Conservation (phyloP, 2,113 vertebrate genomes). For the Thymallus thymallus region DNA sequence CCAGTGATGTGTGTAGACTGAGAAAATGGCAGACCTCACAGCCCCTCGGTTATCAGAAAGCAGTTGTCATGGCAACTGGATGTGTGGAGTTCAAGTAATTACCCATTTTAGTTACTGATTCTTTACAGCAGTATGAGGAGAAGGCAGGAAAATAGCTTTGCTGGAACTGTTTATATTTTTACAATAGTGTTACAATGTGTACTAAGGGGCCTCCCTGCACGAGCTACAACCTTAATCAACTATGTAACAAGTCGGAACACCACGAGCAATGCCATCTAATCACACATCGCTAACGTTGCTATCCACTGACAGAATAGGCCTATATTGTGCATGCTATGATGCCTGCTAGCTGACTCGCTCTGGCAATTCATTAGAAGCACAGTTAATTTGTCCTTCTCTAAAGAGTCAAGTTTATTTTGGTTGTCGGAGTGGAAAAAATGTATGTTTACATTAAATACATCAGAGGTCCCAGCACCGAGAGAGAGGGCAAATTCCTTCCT, state of each 20-base stretch:
- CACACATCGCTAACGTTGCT: not conserved
- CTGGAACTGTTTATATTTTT: not conserved
- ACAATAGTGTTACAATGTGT: not conserved
- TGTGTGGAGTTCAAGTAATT: conserved; percentile 2
- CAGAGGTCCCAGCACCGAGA: not conserved
- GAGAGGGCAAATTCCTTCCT: not conserved
- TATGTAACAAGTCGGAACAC: not conserved
- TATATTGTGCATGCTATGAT: not conserved
- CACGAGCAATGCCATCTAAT: not conserved
- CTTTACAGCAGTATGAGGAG: not conserved
- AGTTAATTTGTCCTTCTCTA: not conserved
- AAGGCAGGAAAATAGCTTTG: no score
- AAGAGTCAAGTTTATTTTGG: conserved; percentile 14
- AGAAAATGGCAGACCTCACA: not conserved
- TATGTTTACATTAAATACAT: conserved; percentile 19
- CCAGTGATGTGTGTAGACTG: conserved; percentile 8
- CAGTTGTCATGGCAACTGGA: conserved; percentile 37
- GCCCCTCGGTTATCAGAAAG: conserved; percentile 4
- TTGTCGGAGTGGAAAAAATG: conserved; percentile 2
- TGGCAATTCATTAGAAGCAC: no score
- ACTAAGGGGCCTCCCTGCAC: not conserved
- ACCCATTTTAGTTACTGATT: not conserved
- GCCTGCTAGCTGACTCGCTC: not conserved
- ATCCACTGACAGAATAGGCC: not conserved
- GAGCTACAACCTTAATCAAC: not conserved